Evolutionary conservation across 2,113 vertebrate genomes (phyloP).

Genomic region (Parotia lawesii): DNA sequence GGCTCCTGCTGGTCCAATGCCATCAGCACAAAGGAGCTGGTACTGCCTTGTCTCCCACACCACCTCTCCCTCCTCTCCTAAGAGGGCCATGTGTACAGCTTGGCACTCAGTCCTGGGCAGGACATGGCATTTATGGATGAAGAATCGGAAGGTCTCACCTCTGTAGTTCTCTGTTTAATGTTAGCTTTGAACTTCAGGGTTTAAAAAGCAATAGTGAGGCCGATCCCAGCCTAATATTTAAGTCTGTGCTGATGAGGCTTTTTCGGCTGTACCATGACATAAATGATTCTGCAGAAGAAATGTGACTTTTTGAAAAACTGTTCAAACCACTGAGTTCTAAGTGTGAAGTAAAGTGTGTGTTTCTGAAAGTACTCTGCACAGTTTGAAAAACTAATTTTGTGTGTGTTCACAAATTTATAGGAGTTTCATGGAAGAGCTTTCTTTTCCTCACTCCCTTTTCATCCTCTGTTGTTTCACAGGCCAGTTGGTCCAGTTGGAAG

Average conservation of each 20-base stretch:
- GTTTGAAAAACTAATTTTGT: neutral
- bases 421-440: neutral
- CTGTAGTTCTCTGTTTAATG: neutral
- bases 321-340: neutral
- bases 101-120: neutral
- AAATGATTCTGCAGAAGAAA: neutral
- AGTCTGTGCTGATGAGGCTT: neutral
- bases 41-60: neutral
- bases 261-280: neutral
- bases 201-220: neutral
- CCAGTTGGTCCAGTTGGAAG: slow-evolving; percentile 81
- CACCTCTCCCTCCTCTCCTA: neutral
- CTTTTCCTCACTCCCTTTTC: neutral
- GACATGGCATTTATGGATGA: neutral
- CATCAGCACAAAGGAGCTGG: neutral
- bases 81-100: neutral
- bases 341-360: neutral
- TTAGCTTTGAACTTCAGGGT: neutral
- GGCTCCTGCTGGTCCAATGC: neutral
- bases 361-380: neutral
- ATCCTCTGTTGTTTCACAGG: slow-evolving; percentile 58
- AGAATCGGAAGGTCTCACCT: neutral
- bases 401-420: neutral
- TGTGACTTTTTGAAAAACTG: neutral
- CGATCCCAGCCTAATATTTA: neutral